Evolutionary conservation across 2,797 vertebrate genomes (phyloP), one percentile per base, ranked within the genome.

Genomic region (Coluber constrictor): DNA sequence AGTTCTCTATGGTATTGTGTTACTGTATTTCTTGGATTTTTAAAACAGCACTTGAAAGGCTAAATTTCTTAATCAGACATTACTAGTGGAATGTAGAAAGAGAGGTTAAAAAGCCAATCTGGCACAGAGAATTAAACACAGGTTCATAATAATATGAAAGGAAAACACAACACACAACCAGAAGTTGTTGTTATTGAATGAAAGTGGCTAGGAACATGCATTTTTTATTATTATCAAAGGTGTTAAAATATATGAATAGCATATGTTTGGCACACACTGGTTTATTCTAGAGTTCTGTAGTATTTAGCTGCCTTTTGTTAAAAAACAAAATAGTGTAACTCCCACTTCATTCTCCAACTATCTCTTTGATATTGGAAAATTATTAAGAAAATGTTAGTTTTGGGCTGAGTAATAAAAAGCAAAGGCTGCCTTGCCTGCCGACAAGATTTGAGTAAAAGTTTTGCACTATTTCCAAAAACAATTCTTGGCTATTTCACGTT

Each of bases 1-100:
- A 98, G 98, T 98, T 99, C 99, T 98, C 98, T 98, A 97, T 97
- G 97, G 98, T 99, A 99, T 99, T 99, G 98, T 98, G 98, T 99
- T 99, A 99, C 99, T 99, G 98, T 99, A 98, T 98, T 99, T 99
- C 97, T 98, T 98, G 97, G 97, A 96, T 96, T 97, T 97, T 97
- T 97, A 96, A 91, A 96, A 97, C 97, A 97, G 98, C 98, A 97
- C 97, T 98, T 97, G 98, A 98, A 98, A 98, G 98, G 97, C 97
- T 96, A 98, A 86, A 97, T 95, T 98, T 98, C 97, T 95, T 96
- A 97, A 96, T 97, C 97, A 97, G 97, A 96, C 97, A 97, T 97
- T 96, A 97, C 97, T 97, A 97, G 94, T 96, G 96, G 97, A 98
- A 97, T 97, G 98, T 95, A 97, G 97, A 98, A 97, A 97, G 95